phyloP scores from a whole-genome alignment of 2,113 vertebrate genomes.

The Ciconia maguari region DNA sequence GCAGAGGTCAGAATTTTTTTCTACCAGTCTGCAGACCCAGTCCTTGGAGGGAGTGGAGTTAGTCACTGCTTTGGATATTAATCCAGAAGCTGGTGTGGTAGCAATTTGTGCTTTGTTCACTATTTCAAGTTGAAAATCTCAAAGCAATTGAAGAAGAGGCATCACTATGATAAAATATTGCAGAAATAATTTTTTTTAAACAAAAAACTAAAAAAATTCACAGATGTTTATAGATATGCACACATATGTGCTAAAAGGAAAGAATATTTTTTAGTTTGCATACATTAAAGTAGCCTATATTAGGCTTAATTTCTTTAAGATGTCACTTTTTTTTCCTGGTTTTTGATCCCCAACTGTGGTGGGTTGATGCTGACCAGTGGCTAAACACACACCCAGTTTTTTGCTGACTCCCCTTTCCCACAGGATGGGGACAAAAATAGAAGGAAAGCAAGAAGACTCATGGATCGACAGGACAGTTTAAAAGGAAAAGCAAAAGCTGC shows the following conservation, averaged over 20 bases:
- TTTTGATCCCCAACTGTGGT: not conserved
- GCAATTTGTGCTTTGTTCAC: not conserved
- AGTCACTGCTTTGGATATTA: not conserved
- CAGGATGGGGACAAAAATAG: not conserved
- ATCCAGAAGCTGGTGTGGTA: not conserved
- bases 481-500: not conserved
- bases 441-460: not conserved
- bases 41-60: not conserved
- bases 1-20: not conserved
- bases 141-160: not conserved
- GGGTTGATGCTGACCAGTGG: not conserved
- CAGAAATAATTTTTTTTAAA: not conserved
- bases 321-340: not conserved
- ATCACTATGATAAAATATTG: not conserved
- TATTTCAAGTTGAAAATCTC: not conserved
- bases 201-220: not conserved
- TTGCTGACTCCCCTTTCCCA: not conserved
- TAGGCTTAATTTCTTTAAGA: not conserved
- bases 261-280: not conserved
- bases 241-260: not conserved
- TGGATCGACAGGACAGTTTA: not conserved
- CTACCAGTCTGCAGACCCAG: not conserved
- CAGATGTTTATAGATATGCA: not conserved
- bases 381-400: not conserved
- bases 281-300: not conserved